Percentiles rank a stretch among this genome's conserved stretches.
phyloP scores from a whole-genome alignment of 2,797 vertebrate species.

The Avahi laniger region DNA sequence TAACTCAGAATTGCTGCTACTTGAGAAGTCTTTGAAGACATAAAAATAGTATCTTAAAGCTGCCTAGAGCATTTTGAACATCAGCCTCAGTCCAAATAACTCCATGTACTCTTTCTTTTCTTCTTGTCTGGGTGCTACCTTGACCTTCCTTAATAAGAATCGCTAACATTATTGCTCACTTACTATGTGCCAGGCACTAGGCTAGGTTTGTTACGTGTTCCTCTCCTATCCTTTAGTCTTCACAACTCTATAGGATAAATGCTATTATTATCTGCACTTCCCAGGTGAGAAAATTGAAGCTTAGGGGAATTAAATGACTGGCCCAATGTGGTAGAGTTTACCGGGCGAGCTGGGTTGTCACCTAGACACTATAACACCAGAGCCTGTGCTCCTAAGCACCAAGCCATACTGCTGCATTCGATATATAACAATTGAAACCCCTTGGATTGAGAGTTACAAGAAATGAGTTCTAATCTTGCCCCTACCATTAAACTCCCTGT shows the following conservation, averaged over 20 bases:
- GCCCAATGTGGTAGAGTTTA: background rate
- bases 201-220: background rate
- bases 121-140: background rate
- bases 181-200: background rate
- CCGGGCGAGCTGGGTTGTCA: background rate
- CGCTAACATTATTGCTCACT: background rate
- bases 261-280: background rate
- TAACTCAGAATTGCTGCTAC: background rate
- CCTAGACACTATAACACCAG: background rate
- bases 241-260: background rate
- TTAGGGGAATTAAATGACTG: background rate
- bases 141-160: background rate
- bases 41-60: background rate
- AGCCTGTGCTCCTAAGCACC: background rate
- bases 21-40: slow-evolving; percentile 35
- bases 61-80: background rate
- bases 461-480: background rate
- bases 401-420: background rate
- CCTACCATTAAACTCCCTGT: background rate
- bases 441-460: background rate
- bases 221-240: background rate
- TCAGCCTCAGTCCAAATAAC: background rate
- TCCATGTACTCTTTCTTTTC: background rate
- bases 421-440: background rate
- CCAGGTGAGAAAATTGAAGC: background rate